A percentile compares a stretch with the other conserved stretches of the same genome.
Conservation (phyloP, 1,140 invertebrate species). For the Thrips palmi region DNA sequence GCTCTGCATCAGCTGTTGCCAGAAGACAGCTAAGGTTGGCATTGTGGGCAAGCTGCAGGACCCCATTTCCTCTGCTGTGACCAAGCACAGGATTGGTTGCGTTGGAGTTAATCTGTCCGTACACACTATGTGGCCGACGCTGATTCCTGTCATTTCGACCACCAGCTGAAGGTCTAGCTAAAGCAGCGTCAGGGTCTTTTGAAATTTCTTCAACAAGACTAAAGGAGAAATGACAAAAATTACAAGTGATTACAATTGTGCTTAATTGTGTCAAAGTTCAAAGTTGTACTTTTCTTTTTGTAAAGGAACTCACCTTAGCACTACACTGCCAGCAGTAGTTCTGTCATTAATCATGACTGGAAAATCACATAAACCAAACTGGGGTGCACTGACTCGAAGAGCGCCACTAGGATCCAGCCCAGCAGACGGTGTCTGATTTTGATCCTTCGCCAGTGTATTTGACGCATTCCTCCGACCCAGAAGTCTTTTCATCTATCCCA, state of each 20-base stretch:
- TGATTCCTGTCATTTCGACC: too few relatives aligned
- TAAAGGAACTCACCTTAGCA: slow-evolving; percentile 25
- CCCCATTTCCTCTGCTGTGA: slow-evolving; percentile 2
- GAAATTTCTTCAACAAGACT: not conserved
- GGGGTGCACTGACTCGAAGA: slow-evolving; percentile 28
- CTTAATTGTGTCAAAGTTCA: slow-evolving; percentile 10
- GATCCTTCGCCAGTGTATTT: too few relatives aligned
- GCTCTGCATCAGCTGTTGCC: slow-evolving; percentile 24
- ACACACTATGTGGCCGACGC: too few relatives aligned
- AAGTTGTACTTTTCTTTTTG: slow-evolving; percentile 2
- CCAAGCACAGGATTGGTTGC: too few relatives aligned
- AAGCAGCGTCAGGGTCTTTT: not conserved
- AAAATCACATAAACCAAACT: slow-evolving; percentile 26
- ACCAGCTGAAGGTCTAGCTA: too few relatives aligned
- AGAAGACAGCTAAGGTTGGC: slow-evolving; percentile 24
- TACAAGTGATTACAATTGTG: not conserved
- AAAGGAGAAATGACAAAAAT: not conserved
- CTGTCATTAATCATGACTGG: slow-evolving; percentile 25
- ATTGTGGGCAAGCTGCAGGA: slow-evolving; percentile 22
- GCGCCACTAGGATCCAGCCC: too few relatives aligned
- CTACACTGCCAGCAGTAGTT: slow-evolving; percentile 29
- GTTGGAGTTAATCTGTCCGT: too few relatives aligned
- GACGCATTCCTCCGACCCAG: slow-evolving; percentile 19
- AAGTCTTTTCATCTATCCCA: slow-evolving; percentile 23
- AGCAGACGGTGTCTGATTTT: too few relatives aligned